Evolutionary conservation across 1,140 invertebrate genomes (phyloP), one percentile per base, ranked within the genome.

Genomic region (Diabrotica virgifera): DNA sequence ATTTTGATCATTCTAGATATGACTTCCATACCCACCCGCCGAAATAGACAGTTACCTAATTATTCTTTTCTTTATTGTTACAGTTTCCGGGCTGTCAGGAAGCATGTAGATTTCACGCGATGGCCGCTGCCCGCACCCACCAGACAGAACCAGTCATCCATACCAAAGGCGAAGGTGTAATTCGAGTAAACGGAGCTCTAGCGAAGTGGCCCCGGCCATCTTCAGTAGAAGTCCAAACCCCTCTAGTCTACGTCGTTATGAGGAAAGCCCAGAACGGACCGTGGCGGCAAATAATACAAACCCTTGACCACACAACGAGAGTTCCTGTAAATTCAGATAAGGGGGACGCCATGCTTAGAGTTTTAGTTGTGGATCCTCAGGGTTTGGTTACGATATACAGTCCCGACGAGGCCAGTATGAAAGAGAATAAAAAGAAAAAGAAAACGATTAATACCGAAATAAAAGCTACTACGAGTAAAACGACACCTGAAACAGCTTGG

Each of bases 231-330:
- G 65, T 72, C 54, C 74, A 69, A 24, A 73, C 77, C 11, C 85
- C 85, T 12, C 74, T 87, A n/a, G 86, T 89, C n/a, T 89, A 87
- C 77, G 85, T 88, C 5, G 85, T 89, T 14, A 87, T 89, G 85
- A 78, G 86, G 5, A 82, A 86, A 63, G 80, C 83, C 35, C 81
- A 82, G 36, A 79, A 83, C 64, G 84, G 84, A 8, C 84, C 83
- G n/a, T 88, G 86, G 86, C 76, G 85, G 55, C 86, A 88, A 79
- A 85, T 89, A 56, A 84, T 85, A 68, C 85, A 87, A 80, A 87
- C 85, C 3, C 80, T 86, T 70, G 80, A 85, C 12, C 74, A 85
- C 59, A 82, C 83, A 7, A 85, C 85, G 0, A 79, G 85, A 61
- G 82, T 88, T 10, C 85, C 85, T 10, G 76, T 81, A 6, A 84